phyloP scores from a whole-genome alignment of 2,797 vertebrate species.

The Rallus crepitans region DNA sequence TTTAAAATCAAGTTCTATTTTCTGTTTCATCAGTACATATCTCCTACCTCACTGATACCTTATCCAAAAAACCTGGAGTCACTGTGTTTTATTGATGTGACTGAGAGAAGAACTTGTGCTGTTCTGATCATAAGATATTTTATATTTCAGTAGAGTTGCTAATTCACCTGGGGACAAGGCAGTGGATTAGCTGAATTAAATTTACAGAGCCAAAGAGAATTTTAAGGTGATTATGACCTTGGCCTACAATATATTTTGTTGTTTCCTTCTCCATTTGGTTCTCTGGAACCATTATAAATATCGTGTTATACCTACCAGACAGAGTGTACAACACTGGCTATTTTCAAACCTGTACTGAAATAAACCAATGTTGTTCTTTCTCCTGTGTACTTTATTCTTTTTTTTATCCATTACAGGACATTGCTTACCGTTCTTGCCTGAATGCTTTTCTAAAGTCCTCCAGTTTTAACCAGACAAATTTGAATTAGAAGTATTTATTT shows the following conservation, averaged over 20 bases:
- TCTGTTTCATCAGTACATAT: neutral
- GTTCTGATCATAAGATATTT: neutral
- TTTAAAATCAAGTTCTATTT: neutral
- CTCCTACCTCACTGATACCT: neutral
- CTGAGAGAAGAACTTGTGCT: neutral
- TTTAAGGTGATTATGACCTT: neutral
- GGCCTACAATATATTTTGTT: neutral
- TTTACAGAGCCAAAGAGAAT: neutral
- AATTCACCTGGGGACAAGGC: neutral
- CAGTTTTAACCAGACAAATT: neutral
- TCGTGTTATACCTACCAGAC: neutral
- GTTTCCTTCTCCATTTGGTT: neutral
- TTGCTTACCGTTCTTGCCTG: neutral
- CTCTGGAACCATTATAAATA: neutral
- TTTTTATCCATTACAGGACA: neutral
- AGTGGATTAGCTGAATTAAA: neutral
- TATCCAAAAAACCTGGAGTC: rapidly evolving
- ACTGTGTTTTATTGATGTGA: neutral
- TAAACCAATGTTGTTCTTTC: neutral
- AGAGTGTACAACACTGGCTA: neutral
- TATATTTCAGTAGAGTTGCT: neutral
- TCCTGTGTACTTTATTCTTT: neutral
- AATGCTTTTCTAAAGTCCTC: neutral
- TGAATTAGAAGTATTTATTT: neutral
- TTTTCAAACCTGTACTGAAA: neutral